Conservation (phyloP, 2,888 invertebrate species). For the Agrypnus murinus region DNA sequence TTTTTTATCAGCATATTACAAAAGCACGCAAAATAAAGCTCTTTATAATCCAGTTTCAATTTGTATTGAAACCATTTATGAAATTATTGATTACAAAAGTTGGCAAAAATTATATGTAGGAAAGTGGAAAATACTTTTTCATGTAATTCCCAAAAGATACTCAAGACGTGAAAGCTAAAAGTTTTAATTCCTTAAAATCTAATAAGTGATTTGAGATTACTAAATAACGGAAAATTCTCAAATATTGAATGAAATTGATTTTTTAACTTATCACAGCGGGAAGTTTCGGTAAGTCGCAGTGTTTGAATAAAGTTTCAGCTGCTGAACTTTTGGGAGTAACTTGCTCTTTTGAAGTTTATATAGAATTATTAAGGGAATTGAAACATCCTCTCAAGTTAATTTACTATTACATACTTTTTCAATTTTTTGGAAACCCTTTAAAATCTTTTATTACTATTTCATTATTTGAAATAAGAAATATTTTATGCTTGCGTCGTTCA, state of each 20-base stretch:
- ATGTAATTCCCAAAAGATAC: no score
- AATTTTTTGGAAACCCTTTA: not conserved
- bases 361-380: conserved; percentile 12
- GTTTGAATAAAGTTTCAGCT: conserved; percentile 6
- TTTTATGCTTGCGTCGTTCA: not conserved
- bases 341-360: conserved; percentile 19
- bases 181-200: conserved; percentile 2
- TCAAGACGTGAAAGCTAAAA: not conserved
- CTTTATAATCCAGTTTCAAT: no score
- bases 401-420: not conserved
- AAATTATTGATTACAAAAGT: no score
- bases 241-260: conserved; percentile 9
- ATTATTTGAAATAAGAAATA: no score
- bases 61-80: no score
- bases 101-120: no score
- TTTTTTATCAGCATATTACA: no score
- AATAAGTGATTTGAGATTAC: conserved; percentile 1
- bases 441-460: not conserved
- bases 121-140: no score
- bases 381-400: not conserved
- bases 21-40: no score
- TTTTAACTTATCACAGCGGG: conserved; percentile 14
- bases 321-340: conserved; percentile 13
- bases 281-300: conserved; percentile 17
- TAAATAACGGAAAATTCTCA: not conserved